phyloP scores from a whole-genome alignment of 1,140 invertebrate species.

The Sweltsa coloradensis region DNA sequence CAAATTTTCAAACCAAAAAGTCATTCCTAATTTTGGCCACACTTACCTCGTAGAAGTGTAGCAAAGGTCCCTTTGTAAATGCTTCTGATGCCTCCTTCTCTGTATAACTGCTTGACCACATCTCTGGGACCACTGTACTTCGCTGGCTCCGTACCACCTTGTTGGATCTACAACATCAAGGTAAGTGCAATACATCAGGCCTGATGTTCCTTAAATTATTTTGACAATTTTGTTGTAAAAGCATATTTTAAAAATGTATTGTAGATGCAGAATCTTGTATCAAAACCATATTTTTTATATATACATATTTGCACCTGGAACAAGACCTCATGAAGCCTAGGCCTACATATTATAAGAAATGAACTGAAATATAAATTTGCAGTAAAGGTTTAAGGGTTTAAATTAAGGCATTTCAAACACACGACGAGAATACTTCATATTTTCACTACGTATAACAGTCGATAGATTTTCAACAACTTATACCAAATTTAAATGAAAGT shows the following conservation, averaged over 20 bases:
- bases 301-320: neutral
- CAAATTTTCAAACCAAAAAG: constrained; percentile 6
- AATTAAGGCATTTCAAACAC: no score
- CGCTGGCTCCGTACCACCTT: constrained; percentile 47
- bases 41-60: constrained; percentile 74
- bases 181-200: no score
- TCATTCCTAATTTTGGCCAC: constrained; percentile 9
- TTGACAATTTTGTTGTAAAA: no score
- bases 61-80: constrained; percentile 92
- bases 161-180: constrained; percentile 47
- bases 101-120: constrained; percentile 81
- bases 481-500: no score
- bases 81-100: constrained; percentile 82
- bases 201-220: no score
- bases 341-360: no score
- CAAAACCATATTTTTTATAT: neutral
- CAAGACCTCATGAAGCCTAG: no score
- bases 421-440: no score
- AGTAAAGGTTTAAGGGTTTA: no score
- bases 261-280: neutral
- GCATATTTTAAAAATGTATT: neutral
- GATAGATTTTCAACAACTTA: no score
- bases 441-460: no score
- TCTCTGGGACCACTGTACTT: constrained; percentile 91
- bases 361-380: no score